Evolutionary conservation across 2,797 vertebrate species (phyloP).

Genomic region (Australoheros facetus): DNA sequence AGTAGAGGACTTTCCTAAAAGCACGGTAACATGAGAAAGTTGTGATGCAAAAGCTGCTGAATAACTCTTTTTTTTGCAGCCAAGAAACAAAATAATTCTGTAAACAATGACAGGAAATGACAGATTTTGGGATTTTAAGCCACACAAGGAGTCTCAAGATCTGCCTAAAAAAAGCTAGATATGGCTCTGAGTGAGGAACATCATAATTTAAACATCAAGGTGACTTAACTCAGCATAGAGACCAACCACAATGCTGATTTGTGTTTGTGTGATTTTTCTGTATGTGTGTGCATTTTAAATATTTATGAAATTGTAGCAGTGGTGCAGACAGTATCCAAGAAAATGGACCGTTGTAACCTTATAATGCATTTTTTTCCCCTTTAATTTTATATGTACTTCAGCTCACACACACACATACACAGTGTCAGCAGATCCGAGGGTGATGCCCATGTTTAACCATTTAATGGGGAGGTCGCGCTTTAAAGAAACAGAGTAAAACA

Average conservation of each 20-base stretch:
- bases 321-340: constrained; percentile 22
- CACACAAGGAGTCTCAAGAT: constrained; percentile 51
- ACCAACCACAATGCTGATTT: constrained; percentile 37
- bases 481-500: constrained; percentile 19
- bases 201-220: constrained; percentile 49
- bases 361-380: background rate
- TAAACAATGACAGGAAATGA: constrained; percentile 67
- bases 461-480: constrained; percentile 19
- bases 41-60: constrained; percentile 53
- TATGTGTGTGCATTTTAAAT: constrained; percentile 24
- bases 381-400: background rate
- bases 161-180: constrained; percentile 36
- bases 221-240: constrained; percentile 31
- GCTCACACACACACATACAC: background rate
- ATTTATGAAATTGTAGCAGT: constrained; percentile 42
- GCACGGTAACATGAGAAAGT: constrained; percentile 47
- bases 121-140: constrained; percentile 54
- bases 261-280: constrained; percentile 26
- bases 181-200: constrained; percentile 29
- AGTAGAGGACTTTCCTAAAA: constrained; percentile 51
- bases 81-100: constrained; percentile 58
- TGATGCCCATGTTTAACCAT: constrained; percentile 39
- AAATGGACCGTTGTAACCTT: constrained; percentile 35
- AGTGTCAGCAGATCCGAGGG: constrained; percentile 34
- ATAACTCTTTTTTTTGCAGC: constrained; percentile 57